These are phyloP conservation scores for Cuculus canorus DNA, from an alignment of 2,797 vertebrate genomes.

Conservation along the genomic window DNA sequence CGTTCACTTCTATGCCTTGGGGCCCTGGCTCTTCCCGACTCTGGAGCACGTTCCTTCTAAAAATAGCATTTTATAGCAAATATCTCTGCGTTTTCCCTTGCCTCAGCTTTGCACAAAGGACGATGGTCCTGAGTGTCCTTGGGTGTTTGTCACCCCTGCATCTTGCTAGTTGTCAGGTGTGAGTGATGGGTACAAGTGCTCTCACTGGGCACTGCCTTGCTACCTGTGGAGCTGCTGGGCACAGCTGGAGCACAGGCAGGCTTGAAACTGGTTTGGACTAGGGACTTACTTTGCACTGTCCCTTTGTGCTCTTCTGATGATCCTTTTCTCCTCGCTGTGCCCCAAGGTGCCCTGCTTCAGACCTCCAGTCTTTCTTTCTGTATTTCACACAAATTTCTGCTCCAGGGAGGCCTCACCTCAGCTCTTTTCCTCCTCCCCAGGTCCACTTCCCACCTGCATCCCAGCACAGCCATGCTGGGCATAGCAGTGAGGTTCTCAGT, in stretches of 20 bases:
- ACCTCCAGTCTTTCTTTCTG: rapidly evolving
- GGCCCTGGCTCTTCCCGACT: rapidly evolving
- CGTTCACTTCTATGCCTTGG: neutral
- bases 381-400: neutral
- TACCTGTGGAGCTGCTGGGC: neutral
- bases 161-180: neutral
- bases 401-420: neutral
- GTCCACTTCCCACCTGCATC: neutral
- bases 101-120: neutral
- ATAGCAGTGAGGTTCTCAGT: constrained; percentile 54
- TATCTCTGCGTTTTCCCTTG: neutral
- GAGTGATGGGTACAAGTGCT: neutral
- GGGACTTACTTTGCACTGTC: neutral
- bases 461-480: constrained; percentile 33
- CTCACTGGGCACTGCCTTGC: neutral
- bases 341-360: neutral
- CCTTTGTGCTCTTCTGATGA: neutral
- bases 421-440: neutral
- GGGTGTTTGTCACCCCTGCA: neutral
- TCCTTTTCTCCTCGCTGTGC: neutral
- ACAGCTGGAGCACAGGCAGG: neutral
- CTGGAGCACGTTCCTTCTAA: neutral
- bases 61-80: neutral
- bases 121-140: rapidly evolving
- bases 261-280: neutral